Base-by-base conservation (phyloP, 2,888 invertebrate species). In the Panzeria rudis region DNA sequence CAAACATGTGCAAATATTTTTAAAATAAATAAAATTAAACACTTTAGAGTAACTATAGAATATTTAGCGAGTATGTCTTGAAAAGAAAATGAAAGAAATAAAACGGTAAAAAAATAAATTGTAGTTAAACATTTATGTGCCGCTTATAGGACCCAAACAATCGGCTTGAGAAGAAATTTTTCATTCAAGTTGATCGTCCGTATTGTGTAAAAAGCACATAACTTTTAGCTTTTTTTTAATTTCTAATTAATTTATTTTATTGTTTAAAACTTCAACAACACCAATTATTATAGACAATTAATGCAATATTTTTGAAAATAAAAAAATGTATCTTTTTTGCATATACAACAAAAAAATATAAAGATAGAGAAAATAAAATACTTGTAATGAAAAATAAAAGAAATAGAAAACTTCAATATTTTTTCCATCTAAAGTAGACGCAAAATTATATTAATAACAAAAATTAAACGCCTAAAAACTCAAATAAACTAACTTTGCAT, bases 341-440 rank as follows among this genome's bases (percentile, higher is more conserved):
- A 91, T 89, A 90, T 90, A 89, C 7, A 11, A 25, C 13, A 7
- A 25, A 8, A 89, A 89, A 87, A 23, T 38, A 52, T 73, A 66
- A 29, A 61, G 20, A 62, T 41, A 44, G 15, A 61, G 25, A 9
- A 15, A 59, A 59, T 29, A 13, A 29, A 44, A 59, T 38, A 25
- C 9, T 32, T 23, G 13, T 7, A 52, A 88, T 88, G 87, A 86
- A 87, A 88, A 69, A 87, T 89, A 89, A 87, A 87, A 87, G 86
- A 29, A 29, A 54, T 78, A 85, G 41, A 86, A 87, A 87, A 86
- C 87, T 79, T 87, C 87, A 88, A 86, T 88, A 89, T 87, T 86
- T 89, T 89, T 88, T 90, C 89, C 89, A 91, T 89, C 89, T 89
- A 88, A 88, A 89, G 87, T 89, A 89, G 89, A 90, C 87, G 88